Conservation (phyloP, 2,113 vertebrate genomes). For the Pristiophorus japonicus region DNA sequence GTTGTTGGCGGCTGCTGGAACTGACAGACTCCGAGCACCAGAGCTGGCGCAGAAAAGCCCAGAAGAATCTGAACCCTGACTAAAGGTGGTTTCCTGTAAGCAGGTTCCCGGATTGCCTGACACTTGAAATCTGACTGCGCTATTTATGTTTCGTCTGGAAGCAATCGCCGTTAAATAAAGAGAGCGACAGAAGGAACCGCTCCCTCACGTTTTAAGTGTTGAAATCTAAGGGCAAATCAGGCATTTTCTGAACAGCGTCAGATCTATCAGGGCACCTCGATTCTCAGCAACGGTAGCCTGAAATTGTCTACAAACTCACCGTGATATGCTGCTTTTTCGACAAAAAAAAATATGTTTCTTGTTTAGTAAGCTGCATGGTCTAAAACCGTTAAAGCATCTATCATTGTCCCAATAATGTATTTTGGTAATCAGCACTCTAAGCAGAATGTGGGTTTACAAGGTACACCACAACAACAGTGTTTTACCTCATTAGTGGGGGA, state of each 20-base stretch:
- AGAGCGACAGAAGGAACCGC: neutral
- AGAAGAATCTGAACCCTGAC: slow-evolving; percentile 8
- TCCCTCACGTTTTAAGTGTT: neutral
- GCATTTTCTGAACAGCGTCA: neutral
- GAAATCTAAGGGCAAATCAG: neutral
- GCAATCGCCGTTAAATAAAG: neutral
- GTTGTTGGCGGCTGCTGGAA: neutral
- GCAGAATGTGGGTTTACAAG: neutral
- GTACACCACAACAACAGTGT: neutral
- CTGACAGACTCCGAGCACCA: neutral
- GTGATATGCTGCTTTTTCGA: neutral
- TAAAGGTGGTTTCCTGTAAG: slow-evolving; percentile 33
- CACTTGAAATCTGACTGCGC: neutral
- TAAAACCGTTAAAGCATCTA: neutral
- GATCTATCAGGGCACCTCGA: neutral
- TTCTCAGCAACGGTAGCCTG: neutral
- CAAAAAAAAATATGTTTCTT: neutral
- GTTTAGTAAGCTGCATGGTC: neutral
- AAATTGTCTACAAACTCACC: neutral
- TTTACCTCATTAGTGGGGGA: neutral
- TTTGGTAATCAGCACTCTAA: neutral
- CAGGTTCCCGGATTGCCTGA: slow-evolving; percentile 29
- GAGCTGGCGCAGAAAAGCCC: neutral
- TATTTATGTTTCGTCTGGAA: neutral
- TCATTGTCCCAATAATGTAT: neutral